Base-by-base conservation (phyloP, 2,888 invertebrate species). In the Drosophila anomalata region DNA sequence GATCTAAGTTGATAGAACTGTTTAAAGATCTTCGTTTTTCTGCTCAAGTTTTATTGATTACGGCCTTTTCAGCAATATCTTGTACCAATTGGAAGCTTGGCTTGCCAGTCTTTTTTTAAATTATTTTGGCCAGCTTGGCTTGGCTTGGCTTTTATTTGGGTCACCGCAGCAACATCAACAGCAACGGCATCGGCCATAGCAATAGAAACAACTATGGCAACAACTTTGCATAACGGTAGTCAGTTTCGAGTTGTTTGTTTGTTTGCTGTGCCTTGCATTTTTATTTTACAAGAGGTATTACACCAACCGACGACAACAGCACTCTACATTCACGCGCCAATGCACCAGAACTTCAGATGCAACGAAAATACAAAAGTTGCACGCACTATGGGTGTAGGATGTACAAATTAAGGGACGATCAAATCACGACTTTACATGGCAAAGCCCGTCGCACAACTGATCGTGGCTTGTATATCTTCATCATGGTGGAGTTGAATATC, bases 161-260 rank as follows among this genome's bases (percentile, higher is more conserved):
- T 84, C 83, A 83, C 76, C 63, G 61, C 48, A 68, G 53, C 59
- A 61, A 59, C 58, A 52, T 1, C 33, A 33, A n/a, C n/a, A 14
- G 44, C 58, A 51, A 47, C 26, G 39, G 12, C 52, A 52, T 11
- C 7, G 24, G 52, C 36, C 36, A 52, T 17, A 36, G 22, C 58
- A 42, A 14, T 24, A 54, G n/a, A 39, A 54, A 36, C 48, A 36
- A 33, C 36, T 48, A 29, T 42, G 63, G 46, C 55, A 67, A 67
- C 63, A 76, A 73, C 73, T 84, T 87, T 87, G 87, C 83, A 81
- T 84, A 87, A 87, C 79, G 71, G 73, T 72, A 71, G 52, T 57
- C 74, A 60, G 53, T 67, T 51, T 51, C 24, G 63, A 39, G 65
- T 51, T 42, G 58, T 79, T 61, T 73, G 58, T 75, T 73, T 76